Evolutionary conservation across 2,113 vertebrate species (phyloP), one percentile per base, ranked within the genome.

Genomic region (Chamaetylas fuelleborni): DNA sequence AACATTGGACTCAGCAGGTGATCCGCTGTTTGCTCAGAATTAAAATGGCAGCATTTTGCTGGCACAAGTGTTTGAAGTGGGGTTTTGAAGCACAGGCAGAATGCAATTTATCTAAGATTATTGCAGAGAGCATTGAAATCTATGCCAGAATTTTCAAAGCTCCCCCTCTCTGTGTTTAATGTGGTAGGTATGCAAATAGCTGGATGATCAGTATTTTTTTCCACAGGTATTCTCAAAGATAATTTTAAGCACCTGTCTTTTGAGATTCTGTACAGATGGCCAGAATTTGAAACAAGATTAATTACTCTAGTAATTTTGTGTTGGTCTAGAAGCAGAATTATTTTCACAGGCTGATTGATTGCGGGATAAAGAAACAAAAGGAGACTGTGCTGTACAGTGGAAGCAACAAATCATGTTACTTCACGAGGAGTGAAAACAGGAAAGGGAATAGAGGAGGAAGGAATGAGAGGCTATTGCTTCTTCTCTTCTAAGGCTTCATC

Each of bases 1-100:
- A 92, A 95, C 94, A 86, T 84, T 92, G 93, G 93, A 94, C 97
- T 96, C 97, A 97, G 97, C 96, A 97, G 96, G 97, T 96, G 96
- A 97, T 95, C 96, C 86, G 89, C 79, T 92, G 54, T 97, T 97
- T 97, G 97, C 89, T 94, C 66, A 96, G 92, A 86, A 96, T 97
- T 97, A 96, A 91, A 97, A 97, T 93, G 95, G 89, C 70, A 96
- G 51, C 65, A 71, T 97, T 97, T 96, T 12, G 7, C 88, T 94
- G 95, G 94, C 71, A 94, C 56, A 51, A 93, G 58, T 92, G 85
- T 97, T 96, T 95, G 94, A 97, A 97, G 50, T 60, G 60, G 60
- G 92, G 78, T 95, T 94, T 97, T 97, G 88, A 96, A 94, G 94
- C 71, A 67, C 76, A 72, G 31, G 24, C 54, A 94, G 77, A 92